Base-by-base conservation (phyloP, 2,113 vertebrate genomes). In the Ia io region DNA sequence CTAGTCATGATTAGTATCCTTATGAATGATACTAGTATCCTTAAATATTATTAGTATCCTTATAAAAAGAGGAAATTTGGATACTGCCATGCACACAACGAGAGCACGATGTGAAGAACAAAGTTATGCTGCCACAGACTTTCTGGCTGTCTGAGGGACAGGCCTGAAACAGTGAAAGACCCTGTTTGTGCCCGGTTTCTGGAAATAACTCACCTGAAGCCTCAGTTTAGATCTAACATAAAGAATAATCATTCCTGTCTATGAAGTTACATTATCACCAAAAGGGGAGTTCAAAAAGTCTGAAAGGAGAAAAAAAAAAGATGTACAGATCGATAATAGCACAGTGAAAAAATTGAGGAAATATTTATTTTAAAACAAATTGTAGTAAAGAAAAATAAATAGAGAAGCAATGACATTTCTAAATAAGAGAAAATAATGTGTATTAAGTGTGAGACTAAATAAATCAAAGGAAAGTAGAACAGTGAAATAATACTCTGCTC, bases 151-250 rank as follows among this genome's bases (percentile, higher is more conserved):
- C 86, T 85, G 61, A 93, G 32, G 61, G 35, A 53, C 76, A 95
- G 80, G 92, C 74, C 92, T 86, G 74, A 95, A 88, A 86, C 42
- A 86, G 59, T 7, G 8, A 85, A 96, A 86, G 82, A 94, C 83
- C 63, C 63, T 91, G 84, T 96, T 93, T 93, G 77, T 86, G 82
- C 12, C 49, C 90, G 32, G 17, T 90, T 93, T 95, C 95, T 92
- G 53, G 96, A 91, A 93, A 90, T 53, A 93, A 47, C 78, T 95
- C 74, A 78, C 37, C 51, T 35, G 59, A 96, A 69, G 56, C 53
- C 73, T 95, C 40, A 76, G 56, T 74, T 97, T 85, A 84, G 51
- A 91, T 86, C 90, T 95, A 92, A 95, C 67, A 80, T 17, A 84
- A 28, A 84, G 71, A 95, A 59, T 89, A 95, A 83, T 80, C 88